These are phyloP conservation scores for Sebastes trivittatus DNA, from an alignment of 2,797 vertebrate species.

Conservation along the genomic window DNA sequence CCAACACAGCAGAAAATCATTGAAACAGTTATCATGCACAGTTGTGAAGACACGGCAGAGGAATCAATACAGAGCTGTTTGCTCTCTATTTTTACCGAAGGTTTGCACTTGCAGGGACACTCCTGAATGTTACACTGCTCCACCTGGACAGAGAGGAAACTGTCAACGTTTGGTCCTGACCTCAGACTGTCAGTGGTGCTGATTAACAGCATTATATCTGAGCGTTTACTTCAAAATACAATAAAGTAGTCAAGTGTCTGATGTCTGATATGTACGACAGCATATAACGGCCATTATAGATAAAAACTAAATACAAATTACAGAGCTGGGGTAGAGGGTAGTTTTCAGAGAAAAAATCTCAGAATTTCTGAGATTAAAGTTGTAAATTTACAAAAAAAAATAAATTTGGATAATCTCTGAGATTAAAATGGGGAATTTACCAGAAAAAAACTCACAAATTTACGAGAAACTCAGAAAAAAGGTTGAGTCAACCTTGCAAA, in stretches of 20 bases:
- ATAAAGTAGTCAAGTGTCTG: not conserved
- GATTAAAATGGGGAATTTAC: not conserved
- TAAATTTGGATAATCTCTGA: fast-evolving
- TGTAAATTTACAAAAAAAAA: too few species aligned
- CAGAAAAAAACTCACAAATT: not conserved
- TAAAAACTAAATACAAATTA: too few species aligned
- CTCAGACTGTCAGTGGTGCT: not conserved
- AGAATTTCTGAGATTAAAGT: not conserved
- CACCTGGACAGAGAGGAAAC: slow-evolving; percentile 77
- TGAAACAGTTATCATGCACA: slow-evolving; percentile 57
- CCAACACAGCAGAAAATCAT: not conserved
- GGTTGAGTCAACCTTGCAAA: not conserved
- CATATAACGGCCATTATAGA: not conserved
- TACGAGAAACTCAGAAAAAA: too few species aligned
- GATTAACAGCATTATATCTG: not conserved
- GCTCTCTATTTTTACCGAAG: slow-evolving; percentile 79
- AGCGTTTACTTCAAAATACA: not conserved
- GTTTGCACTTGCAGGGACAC: slow-evolving; percentile 86
- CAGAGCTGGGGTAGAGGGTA: fast-evolving
- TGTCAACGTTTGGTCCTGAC: not conserved
- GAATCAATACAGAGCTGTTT: not conserved
- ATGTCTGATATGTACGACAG: not conserved
- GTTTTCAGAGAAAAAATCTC: not conserved
- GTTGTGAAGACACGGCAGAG: slow-evolving; percentile 47
- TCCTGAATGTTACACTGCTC: slow-evolving; percentile 88